A percentile compares a stretch with the other conserved stretches of the same genome.
Evolutionary conservation across 2,888 invertebrate species (phyloP).

Genomic region (Clunio marinus): DNA sequence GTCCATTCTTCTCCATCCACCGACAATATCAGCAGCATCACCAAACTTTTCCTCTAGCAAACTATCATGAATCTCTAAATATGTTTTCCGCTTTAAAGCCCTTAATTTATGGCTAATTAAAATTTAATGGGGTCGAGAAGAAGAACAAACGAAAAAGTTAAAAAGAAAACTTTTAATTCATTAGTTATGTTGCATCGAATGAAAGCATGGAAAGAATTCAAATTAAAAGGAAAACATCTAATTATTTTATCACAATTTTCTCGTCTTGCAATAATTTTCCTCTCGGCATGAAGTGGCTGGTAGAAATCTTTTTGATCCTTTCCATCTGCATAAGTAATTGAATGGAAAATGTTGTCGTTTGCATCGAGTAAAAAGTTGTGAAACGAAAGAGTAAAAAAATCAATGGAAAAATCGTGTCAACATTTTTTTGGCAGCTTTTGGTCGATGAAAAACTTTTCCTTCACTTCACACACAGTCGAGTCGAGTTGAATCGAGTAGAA

Average conservation of each 20-base stretch:
- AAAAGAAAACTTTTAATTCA: neutral
- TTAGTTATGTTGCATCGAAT: neutral
- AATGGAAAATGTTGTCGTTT: neutral
- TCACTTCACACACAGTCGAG: no score
- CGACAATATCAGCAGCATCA: neutral
- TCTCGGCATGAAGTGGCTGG: neutral
- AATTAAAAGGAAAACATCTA: neutral
- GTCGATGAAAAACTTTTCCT: no score
- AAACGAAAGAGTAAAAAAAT: neutral
- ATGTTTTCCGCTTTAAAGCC: no score
- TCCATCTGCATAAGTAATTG: neutral
- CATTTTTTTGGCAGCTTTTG: neutral
- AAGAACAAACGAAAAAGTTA: neutral
- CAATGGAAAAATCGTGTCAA: conserved; percentile 14
- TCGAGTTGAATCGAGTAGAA: no score
- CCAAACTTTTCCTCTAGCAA: neutral
- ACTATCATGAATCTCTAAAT: neutral
- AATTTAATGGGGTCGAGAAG: conserved; percentile 10
- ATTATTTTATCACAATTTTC: neutral
- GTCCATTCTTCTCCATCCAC: neutral
- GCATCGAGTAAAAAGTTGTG: neutral
- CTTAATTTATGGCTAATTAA: conserved; percentile 25
- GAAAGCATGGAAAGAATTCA: neutral
- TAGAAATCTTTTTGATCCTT: neutral
- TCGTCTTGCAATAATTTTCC: conserved; percentile 12